These are phyloP conservation scores for Capromys pilorides DNA, from an alignment of 2,797 vertebrate species.

Conservation along the genomic window DNA sequence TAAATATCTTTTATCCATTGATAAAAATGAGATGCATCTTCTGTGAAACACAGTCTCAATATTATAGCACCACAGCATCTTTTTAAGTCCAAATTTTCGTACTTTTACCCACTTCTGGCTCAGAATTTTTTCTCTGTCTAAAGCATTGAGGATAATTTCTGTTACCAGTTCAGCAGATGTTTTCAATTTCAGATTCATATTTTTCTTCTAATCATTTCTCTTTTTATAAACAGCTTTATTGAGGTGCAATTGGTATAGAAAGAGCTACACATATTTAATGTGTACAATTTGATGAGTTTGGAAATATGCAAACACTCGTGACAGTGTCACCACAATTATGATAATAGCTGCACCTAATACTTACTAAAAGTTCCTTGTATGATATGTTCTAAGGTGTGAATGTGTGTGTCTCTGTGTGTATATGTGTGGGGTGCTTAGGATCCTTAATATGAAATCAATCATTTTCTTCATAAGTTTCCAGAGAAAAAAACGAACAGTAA, in stretches of 20 bases:
- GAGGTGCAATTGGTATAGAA: conserved; percentile 21
- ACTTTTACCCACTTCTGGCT: not conserved
- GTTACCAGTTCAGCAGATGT: conserved; percentile 32
- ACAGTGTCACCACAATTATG: not conserved
- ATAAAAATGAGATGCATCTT: not conserved
- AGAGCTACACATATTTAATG: conserved; percentile 32
- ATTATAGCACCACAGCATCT: not conserved
- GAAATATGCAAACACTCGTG: not conserved
- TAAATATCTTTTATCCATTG: not conserved
- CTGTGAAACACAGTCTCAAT: not conserved
- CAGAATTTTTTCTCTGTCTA: conserved; percentile 2
- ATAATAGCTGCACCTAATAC: not conserved
- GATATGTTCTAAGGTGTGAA: too few species aligned
- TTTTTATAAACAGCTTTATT: conserved; percentile 7
- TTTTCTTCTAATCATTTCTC: conserved; percentile 21
- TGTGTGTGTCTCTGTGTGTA: not conserved
- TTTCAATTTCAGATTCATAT: conserved; percentile 50
- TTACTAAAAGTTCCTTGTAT: not conserved
- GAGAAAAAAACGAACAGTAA: too few species aligned
- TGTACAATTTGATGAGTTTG: conserved; percentile 19
- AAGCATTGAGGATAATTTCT: conserved; percentile 50
- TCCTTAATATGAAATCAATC: not conserved
- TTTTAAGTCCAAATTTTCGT: conserved; percentile 33
- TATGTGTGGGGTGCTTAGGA: not conserved
- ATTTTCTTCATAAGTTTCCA: not conserved